Evolutionary conservation across 2,797 vertebrate species (phyloP).

Genomic region (Chloroceryle amazona): DNA sequence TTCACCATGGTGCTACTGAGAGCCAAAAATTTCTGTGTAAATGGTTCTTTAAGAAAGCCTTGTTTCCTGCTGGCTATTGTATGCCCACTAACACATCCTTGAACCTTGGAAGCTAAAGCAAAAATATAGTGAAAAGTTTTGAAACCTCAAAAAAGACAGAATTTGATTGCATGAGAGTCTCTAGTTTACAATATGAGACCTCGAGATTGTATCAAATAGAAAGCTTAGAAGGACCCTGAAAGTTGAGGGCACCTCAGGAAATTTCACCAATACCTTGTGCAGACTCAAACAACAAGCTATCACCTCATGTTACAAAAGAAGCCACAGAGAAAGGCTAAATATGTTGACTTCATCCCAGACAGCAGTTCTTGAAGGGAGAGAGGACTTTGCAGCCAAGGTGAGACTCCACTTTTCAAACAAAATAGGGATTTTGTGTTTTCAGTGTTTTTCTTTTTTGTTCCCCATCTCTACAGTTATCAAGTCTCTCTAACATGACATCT

Average conservation of each 20-base stretch:
- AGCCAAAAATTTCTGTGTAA: background rate
- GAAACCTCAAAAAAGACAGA: background rate
- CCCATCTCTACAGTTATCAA: background rate
- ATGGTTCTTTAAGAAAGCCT: background rate
- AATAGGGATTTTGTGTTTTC: rapidly evolving
- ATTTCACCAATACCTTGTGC: background rate
- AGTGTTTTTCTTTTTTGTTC: background rate
- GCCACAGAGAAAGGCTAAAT: background rate
- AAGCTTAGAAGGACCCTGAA: background rate
- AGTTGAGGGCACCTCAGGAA: background rate
- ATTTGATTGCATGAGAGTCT: background rate
- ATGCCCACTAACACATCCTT: background rate
- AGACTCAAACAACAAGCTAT: rapidly evolving
- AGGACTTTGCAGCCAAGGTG: background rate
- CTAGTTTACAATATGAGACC: background rate
- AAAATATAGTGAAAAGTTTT: background rate
- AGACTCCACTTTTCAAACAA: background rate
- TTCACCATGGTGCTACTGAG: background rate
- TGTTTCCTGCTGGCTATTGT: background rate
- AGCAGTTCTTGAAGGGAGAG: background rate
- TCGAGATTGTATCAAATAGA: background rate
- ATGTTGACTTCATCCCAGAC: background rate
- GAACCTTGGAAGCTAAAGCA: background rate
- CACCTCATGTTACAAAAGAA: background rate
- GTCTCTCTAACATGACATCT: background rate